Percentiles rank a stretch among this genome's conserved stretches.
Evolutionary conservation across 30 jellyfish, hydroid and myxozoan species (phyloP).

Genomic region (Hydractinia echinata): DNA sequence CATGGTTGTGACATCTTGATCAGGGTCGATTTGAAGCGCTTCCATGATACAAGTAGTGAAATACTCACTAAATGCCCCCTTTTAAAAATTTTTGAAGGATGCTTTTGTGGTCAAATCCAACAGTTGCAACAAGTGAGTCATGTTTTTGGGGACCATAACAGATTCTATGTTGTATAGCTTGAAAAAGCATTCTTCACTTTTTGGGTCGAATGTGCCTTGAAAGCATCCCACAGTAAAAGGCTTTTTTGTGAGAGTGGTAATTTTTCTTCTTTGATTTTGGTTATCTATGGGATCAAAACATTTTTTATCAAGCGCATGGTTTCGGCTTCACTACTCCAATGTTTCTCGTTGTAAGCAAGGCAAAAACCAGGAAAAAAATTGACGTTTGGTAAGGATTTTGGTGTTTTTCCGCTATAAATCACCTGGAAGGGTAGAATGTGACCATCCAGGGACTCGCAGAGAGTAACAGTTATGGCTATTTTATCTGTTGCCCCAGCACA

Average conservation of each 20-base stretch:
- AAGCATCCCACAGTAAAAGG: not conserved
- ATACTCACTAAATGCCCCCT: constrained; percentile 7
- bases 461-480: constrained; percentile 4
- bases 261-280: constrained; percentile 1
- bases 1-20: constrained; percentile 10
- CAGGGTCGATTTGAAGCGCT: constrained; percentile 2
- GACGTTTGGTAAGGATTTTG: constrained; percentile 7
- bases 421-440: constrained; percentile 3
- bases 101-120: too few species aligned
- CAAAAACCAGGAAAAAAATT: not conserved
- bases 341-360: constrained; percentile 9
- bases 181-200: constrained; percentile 8
- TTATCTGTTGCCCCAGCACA: constrained; percentile 6
- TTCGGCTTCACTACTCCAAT: too few species aligned
- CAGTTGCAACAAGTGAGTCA: not conserved
- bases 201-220: constrained; percentile 8
- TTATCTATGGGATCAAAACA: constrained; percentile 3
- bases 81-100: not conserved
- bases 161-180: constrained; percentile 9
- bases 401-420: constrained; percentile 1
- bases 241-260: not conserved
- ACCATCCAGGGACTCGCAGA: constrained; percentile 15
- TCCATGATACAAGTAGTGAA: constrained; percentile 7
- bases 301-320: constrained; percentile 11
- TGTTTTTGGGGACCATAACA: constrained; percentile 3